A percentile compares a stretch with the other conserved stretches of the same genome.
These are phyloP conservation scores for Clarias gariepinus DNA, from an alignment of 2,113 vertebrate genomes.

Conservation along the genomic window DNA sequence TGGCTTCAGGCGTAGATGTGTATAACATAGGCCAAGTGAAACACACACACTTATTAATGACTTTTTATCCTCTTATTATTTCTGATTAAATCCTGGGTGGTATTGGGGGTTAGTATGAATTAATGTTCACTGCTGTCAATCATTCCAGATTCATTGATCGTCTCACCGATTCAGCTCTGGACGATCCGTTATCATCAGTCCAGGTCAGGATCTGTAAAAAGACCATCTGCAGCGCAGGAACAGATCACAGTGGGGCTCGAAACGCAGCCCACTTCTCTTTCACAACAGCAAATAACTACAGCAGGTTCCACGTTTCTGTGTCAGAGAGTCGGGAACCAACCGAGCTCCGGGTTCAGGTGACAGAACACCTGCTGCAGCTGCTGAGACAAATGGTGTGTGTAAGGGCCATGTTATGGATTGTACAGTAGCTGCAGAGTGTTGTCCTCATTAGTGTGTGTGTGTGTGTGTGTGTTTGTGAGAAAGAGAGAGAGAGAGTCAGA, in stretches of 20 bases:
- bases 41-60: too few species aligned
- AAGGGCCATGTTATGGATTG: not conserved
- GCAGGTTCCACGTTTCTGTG: not conserved
- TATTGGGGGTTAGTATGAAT: not conserved
- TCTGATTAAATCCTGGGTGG: too few species aligned
- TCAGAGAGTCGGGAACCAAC: not conserved
- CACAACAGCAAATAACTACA: not conserved
- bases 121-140: not conserved
- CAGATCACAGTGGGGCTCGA: not conserved
- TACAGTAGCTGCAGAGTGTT: not conserved
- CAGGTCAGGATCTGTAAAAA: not conserved
- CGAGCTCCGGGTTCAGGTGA: not conserved
- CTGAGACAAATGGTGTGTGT: not conserved
- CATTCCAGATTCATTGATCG: not conserved
- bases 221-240: not conserved
- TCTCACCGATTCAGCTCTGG: not conserved
- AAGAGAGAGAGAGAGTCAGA: not conserved
- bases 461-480: not conserved
- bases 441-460: not conserved
- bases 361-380: not conserved
- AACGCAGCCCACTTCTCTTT: not conserved
- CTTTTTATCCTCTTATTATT: too few species aligned
- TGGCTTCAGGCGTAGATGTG: too few species aligned
- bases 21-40: too few species aligned
- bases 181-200: not conserved